Percentiles rank a stretch among this genome's conserved stretches.
Conservation (phyloP, 2,888 invertebrate genomes). For the Diaprepes abbreviatus region DNA sequence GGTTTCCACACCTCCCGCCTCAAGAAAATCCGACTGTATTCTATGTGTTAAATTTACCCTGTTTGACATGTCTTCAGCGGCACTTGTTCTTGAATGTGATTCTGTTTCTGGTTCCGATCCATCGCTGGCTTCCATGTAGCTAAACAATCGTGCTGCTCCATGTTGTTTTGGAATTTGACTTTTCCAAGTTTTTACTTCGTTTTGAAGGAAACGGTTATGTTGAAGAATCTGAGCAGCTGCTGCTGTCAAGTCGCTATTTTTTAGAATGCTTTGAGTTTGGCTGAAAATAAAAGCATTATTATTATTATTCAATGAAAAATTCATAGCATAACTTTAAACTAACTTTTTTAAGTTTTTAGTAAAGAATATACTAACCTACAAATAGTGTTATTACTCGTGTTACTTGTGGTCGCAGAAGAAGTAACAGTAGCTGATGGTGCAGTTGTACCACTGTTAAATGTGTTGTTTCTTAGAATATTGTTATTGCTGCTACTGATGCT, state of each 20-base stretch:
- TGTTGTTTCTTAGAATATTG: conserved; percentile 59
- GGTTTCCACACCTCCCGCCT: conserved; percentile 72
- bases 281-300: conserved; percentile 23
- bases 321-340: too few species aligned
- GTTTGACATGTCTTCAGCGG: conserved; percentile 65
- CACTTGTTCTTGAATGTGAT: conserved; percentile 55
- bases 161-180: conserved; percentile 67
- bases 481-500: conserved; percentile 12
- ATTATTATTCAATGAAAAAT: neutral
- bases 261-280: conserved; percentile 52
- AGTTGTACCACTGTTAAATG: conserved; percentile 56
- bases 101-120: conserved; percentile 75
- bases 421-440: conserved; percentile 58
- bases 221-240: conserved; percentile 64
- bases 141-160: conserved; percentile 79
- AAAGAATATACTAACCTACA: conserved; percentile 64
- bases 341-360: too few species aligned
- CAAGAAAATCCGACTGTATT: conserved; percentile 74
- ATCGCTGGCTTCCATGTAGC: conserved; percentile 81
- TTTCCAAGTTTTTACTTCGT: conserved; percentile 61
- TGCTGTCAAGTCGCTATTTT: conserved; percentile 60
- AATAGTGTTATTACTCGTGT: conserved; percentile 47
- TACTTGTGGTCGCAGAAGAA: conserved; percentile 55
- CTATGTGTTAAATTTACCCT: conserved; percentile 63
- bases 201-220: conserved; percentile 63